These are phyloP conservation scores for Sandelia bainsii DNA, from an alignment of 2,797 vertebrate species.

Conservation along the genomic window DNA sequence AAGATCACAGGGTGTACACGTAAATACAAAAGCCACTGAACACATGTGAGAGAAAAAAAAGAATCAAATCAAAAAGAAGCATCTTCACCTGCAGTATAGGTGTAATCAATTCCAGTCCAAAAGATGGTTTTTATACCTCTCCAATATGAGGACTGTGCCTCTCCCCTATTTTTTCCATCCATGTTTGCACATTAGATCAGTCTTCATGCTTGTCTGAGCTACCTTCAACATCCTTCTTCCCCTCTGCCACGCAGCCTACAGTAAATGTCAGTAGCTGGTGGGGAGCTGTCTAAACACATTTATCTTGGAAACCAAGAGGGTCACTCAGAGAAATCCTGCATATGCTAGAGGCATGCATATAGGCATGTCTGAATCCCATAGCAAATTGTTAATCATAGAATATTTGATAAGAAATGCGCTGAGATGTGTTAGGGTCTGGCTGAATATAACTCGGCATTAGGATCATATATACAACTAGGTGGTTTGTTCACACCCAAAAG, in stretches of 20 bases:
- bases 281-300: constrained; percentile 78
- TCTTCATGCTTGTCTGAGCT: constrained; percentile 60
- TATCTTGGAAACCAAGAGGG: constrained; percentile 60
- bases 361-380: background rate
- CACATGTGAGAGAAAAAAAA: background rate
- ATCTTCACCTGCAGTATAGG: background rate
- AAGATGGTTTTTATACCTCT: background rate
- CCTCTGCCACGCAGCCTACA: constrained; percentile 43
- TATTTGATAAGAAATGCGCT: constrained; percentile 17
- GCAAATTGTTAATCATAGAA: background rate
- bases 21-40: background rate
- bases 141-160: constrained; percentile 1
- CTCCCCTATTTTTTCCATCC: background rate
- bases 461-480: too few species aligned
- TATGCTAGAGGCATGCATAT: constrained; percentile 27
- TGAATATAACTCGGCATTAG: background rate
- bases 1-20: background rate
- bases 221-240: constrained; percentile 46
- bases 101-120: background rate
- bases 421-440: background rate
- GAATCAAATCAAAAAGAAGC: background rate
- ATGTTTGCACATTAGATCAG: constrained; percentile 40
- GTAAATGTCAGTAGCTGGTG: constrained; percentile 80
- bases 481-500: too few species aligned
- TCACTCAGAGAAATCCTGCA: constrained; percentile 45